Base-by-base conservation (phyloP, 2,888 invertebrate species). In the Prenolepis imparis region DNA sequence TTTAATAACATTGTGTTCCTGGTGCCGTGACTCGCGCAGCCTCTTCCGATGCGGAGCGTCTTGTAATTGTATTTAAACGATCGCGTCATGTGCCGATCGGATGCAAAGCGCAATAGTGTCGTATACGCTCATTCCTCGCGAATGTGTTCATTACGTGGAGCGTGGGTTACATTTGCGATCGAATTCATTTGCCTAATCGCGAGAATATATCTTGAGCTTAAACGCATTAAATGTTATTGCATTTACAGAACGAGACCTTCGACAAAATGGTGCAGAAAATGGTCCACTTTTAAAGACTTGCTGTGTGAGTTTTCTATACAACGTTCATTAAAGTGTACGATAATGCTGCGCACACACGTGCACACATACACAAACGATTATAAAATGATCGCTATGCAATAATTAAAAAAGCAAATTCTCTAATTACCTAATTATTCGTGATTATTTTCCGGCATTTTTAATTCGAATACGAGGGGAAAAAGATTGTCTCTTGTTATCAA, bases 41-140 rank as follows among this genome's bases (percentile, higher is more conserved):
- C 21, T 18, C 39, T 21, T n/a, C n/a, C 41, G 9, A 24, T 41
- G 39, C 18, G 18, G 18, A 52, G 36, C 32, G 78, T 41, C 28
- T 57, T 68, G 57, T 78, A 68, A 78, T 78, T 78, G 70, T 44
- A 68, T 78, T 68, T 68, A 68, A 70, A 57, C 28, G 70, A 39
- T 41, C 32, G 75, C 64, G 77, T 77, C 77, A 67, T 41, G 48
- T 52, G 28, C 61, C 57, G 68, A 77, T 57, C 77, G 77, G 32
- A 28, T 28, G 28, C 57, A 68, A 68, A n/a, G 57, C 15, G 77
- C 67, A 66, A 67, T 64, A 55, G 39, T 52, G 24, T 41, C 28
- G 39, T 24, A 32, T 15, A 55, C 39, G 36, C 39, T 36, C 57
- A 41, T 59, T 55, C 32, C 39, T 77, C 77, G 57, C 57, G 68